Base-by-base conservation (phyloP, 2,113 vertebrate species). In the Lethenteron reissneri region DNA sequence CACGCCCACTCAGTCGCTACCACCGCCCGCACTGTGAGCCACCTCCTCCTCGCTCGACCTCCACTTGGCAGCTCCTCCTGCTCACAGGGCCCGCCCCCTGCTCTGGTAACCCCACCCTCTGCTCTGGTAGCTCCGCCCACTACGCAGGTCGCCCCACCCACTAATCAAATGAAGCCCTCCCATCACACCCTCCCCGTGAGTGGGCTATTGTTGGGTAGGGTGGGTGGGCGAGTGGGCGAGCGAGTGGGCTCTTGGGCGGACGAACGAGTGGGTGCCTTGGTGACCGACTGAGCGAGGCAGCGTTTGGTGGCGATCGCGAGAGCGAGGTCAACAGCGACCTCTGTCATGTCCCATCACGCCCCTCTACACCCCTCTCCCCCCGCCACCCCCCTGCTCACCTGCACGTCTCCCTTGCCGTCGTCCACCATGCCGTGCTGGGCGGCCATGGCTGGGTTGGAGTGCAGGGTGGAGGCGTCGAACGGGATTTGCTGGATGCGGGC, bases 351-450 rank as follows among this genome's bases (percentile, higher is more conserved):
- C 60, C 60, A 64, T 19, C 14, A 14, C 60, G 5, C 4, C 60
- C 60, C 14, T 19, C 60, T 19, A 14, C 60, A 5, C 60, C 14
- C 14, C 60, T 19, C 41, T 7, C 5, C 60, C 60, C 17, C 60
- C 8, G 14, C 60, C 60, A 64, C 17, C 14, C 60, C 60, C 9
- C 15, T 21, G 21, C 59, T 56, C 58, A 83, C 85, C 88, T 90
- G 83, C 70, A 97, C 97, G 77, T 81, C 85, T 74, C 94, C 94
- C 0, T 75, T 82, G 75, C 94, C 94, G 0, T 90, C 82, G 0
- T 99, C 94, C 74, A 95, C 88, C 94, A 97, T 99, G 71, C 88
- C 84, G 0, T 99, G 90, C 81, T 99, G 94, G 59, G 94, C 94
- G 0, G 92, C 91, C 94, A 99, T 99, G 76, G 89, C 83, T 0